Percentiles rank a stretch among this genome's conserved stretches.
Conservation (phyloP, 2,888 invertebrate genomes). For the Cephus pulcher region DNA sequence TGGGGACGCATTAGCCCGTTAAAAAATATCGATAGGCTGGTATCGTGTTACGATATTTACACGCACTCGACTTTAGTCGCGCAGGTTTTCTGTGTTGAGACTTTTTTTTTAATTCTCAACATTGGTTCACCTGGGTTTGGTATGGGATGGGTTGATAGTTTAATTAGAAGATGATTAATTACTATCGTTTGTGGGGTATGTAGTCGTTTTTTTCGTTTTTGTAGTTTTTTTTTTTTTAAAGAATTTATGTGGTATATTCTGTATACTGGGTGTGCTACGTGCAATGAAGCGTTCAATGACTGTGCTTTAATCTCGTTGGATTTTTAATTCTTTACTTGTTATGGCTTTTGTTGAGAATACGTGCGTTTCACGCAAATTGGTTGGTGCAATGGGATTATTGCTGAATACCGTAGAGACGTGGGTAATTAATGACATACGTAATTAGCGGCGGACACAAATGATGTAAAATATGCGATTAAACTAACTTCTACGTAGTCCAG, state of each 20-base stretch:
- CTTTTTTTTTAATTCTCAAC: neutral
- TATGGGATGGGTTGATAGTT: neutral
- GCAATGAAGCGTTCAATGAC: neutral
- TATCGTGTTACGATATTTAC: constrained; percentile 2
- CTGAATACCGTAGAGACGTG: neutral
- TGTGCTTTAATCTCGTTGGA: neutral
- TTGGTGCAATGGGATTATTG: neutral
- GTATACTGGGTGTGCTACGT: neutral
- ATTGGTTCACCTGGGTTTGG: neutral
- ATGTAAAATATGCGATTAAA: neutral
- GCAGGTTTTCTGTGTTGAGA: neutral
- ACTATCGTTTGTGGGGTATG: neutral
- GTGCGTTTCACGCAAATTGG: neutral
- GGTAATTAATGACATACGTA: neutral
- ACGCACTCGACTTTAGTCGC: neutral
- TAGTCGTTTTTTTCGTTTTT: neutral
- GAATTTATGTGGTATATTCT: neutral
- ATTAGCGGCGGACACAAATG: neutral
- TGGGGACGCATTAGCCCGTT: constrained; percentile 3
- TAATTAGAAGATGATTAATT: neutral
- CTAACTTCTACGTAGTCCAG: neutral
- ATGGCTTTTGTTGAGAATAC: neutral
- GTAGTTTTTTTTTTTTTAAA: neutral
- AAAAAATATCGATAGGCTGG: constrained; percentile 1
- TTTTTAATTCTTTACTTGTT: neutral